phyloP scores from a whole-genome alignment of 1,140 invertebrate genomes.

The Drosophila arawakana region DNA sequence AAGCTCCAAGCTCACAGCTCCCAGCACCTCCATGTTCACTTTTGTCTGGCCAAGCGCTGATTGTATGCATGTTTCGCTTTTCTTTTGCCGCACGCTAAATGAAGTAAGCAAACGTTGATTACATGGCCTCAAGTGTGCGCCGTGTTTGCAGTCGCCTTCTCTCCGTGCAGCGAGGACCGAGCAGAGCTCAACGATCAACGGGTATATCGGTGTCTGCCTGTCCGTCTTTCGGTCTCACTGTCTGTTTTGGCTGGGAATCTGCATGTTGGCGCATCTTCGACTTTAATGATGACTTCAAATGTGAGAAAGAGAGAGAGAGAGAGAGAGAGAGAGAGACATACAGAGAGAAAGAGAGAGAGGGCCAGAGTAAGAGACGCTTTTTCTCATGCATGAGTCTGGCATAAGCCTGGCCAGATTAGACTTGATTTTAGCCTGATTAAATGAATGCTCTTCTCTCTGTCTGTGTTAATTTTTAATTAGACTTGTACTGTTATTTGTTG shows the following conservation, averaged over 20 bases:
- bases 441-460: constrained; percentile 56
- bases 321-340: no score
- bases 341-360: no score
- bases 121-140: constrained; percentile 82
- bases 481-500: constrained; percentile 81
- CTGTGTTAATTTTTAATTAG: constrained; percentile 83
- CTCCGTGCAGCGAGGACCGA: constrained; percentile 10
- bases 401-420: constrained; percentile 74
- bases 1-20: not conserved
- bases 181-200: not conserved
- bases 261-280: constrained; percentile 61
- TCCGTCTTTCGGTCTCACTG: not conserved
- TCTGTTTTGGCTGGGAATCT: constrained; percentile 38
- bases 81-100: constrained; percentile 81
- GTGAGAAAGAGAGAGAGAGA: not conserved
- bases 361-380: constrained; percentile 45
- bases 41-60: constrained; percentile 63
- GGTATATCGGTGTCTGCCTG: constrained; percentile 9
- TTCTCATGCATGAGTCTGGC: constrained; percentile 65
- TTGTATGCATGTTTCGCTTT: constrained; percentile 82
- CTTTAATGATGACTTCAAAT: constrained; percentile 83
- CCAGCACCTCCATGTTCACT: constrained; percentile 23
- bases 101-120: constrained; percentile 83
- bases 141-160: constrained; percentile 48
- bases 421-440: constrained; percentile 80